These are phyloP conservation scores for Gorsachius magnificus DNA, from an alignment of 2,797 vertebrate species.

Conservation along the genomic window DNA sequence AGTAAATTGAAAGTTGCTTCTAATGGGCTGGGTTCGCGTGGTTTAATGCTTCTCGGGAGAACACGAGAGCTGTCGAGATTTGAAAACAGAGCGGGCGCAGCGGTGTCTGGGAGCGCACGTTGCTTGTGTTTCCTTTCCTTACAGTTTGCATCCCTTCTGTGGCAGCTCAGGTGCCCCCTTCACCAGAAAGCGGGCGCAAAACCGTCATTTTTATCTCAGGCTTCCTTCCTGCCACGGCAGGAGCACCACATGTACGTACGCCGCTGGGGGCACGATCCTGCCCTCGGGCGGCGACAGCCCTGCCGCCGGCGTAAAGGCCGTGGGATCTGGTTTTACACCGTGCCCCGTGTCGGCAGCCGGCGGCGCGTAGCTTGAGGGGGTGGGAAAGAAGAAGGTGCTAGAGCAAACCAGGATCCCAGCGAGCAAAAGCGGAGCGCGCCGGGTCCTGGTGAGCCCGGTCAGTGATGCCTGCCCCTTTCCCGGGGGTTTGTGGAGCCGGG, in stretches of 20 bases:
- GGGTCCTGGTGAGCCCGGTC: not conserved
- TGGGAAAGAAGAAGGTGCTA: not conserved
- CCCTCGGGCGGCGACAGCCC: not conserved
- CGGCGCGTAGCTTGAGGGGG: not conserved
- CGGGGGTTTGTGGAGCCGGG: not conserved
- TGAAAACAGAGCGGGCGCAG: not conserved
- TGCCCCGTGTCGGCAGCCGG: not conserved
- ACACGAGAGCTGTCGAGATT: constrained; percentile 5
- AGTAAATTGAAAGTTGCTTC: constrained; percentile 55
- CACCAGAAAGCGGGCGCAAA: not conserved
- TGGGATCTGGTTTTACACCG: accelerated
- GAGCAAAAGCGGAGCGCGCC: not conserved
- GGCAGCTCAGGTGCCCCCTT: not conserved
- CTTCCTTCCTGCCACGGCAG: not conserved
- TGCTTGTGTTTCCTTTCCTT: constrained; percentile 22
- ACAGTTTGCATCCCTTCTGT: not conserved
- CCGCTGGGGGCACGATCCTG: accelerated
- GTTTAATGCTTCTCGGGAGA: constrained; percentile 28
- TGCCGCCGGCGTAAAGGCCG: not conserved
- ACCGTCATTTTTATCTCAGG: not conserved
- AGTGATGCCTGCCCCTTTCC: not conserved
- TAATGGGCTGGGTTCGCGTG: constrained; percentile 58
- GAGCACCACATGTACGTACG: accelerated
- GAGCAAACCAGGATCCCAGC: not conserved
- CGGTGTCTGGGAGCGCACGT: not conserved